phyloP scores from a whole-genome alignment of 2,113 vertebrate species.

The Oryzias melastigma region DNA sequence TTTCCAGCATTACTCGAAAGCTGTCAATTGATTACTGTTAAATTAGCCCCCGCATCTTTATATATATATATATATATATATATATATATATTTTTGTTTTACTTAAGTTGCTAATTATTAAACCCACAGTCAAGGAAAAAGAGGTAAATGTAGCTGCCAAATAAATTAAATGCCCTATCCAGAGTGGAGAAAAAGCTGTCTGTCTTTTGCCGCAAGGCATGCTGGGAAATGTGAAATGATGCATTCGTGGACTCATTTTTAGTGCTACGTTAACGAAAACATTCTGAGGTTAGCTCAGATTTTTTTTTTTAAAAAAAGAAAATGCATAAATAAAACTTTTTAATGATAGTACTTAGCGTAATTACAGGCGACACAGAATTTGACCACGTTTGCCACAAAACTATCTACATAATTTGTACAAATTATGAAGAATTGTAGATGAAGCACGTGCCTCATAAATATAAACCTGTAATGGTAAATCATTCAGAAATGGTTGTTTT shows the following conservation, averaged over 20 bases:
- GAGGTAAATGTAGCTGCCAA: too few relatives aligned
- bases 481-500: too few relatives aligned
- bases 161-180: too few relatives aligned
- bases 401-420: neutral
- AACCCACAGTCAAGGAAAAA: too few relatives aligned
- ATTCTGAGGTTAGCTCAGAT: neutral
- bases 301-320: neutral
- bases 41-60: neutral
- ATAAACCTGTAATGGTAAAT: neutral
- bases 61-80: too few relatives aligned
- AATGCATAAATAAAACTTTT: neutral
- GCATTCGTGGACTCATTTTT: conserved; percentile 31
- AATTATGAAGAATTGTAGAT: neutral
- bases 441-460: neutral
- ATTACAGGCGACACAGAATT: neutral
- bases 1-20: neutral
- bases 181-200: too few relatives aligned
- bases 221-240: conserved; percentile 53
- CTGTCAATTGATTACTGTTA: neutral
- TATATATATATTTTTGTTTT: too few relatives aligned
- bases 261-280: neutral
- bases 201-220: conserved; percentile 50
- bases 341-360: neutral
- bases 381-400: neutral
- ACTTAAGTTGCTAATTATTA: too few relatives aligned